These are phyloP conservation scores for Thermophis baileyi DNA, from an alignment of 2,113 vertebrate genomes.

Conservation along the genomic window DNA sequence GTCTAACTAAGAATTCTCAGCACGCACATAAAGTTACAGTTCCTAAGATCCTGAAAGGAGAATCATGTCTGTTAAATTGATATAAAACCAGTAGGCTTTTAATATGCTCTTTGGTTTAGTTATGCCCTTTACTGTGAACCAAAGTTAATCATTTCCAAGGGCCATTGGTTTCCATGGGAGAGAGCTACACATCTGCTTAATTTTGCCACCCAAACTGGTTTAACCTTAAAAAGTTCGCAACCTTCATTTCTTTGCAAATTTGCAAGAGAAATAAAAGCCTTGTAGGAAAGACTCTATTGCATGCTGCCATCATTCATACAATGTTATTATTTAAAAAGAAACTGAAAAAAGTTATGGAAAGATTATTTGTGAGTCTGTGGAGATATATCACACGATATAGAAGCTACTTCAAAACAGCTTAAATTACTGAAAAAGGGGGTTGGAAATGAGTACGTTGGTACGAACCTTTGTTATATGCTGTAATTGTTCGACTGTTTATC, in stretches of 20 bases:
- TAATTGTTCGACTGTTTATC: constrained; percentile 60
- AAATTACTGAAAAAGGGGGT: constrained; percentile 68
- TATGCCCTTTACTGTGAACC: not conserved
- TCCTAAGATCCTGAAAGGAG: not conserved
- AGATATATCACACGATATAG: constrained; percentile 59
- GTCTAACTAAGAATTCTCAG: not conserved
- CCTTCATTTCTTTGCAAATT: not conserved
- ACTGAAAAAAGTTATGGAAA: constrained; percentile 67
- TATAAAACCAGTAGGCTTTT: not conserved
- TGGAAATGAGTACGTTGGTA: constrained; percentile 61
- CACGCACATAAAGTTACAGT: not conserved
- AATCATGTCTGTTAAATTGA: not conserved
- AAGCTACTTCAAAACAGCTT: constrained; percentile 60
- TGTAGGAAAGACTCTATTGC: constrained; percentile 33
- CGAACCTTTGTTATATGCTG: constrained; percentile 68
- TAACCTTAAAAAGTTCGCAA: constrained; percentile 30
- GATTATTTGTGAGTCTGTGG: constrained; percentile 66
- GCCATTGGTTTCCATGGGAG: not conserved
- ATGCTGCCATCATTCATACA: constrained; percentile 53
- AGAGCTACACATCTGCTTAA: not conserved
- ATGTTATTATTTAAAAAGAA: constrained; percentile 43
- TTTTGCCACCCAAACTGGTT: not conserved
- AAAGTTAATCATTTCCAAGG: not conserved
- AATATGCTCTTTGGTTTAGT: not conserved
- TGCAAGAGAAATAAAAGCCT: constrained; percentile 40